Evolutionary conservation across 2,113 vertebrate species (phyloP), one percentile per base, ranked within the genome.

Genomic region (Eretmodus cyanostictus): DNA sequence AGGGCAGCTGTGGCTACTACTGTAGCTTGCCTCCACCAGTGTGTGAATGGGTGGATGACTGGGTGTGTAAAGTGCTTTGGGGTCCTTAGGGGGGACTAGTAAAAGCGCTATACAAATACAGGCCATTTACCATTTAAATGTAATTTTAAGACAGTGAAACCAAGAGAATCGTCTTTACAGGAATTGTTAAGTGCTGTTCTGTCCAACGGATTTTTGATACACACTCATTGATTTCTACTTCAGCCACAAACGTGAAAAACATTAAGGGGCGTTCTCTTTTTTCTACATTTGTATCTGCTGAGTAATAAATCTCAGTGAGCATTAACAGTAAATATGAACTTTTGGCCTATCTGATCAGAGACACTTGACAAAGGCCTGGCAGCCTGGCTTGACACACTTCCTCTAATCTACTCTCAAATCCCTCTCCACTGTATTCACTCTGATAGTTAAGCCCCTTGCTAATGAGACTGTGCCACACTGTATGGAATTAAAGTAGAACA

Each of bases 341-440:
- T 63, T 42, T 87, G 47, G 81, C 49, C 87, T 53, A n/a, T 82
- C 68, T 89, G 76, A 92, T 93, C 86, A 88, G 71, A 91, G 36
- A 86, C 86, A 87, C 79, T 91, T 89, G 88, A 95, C 91, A 92
- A 86, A 91, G 81, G 59, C 87, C 86, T 89, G 89, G 90, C 92
- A 94, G 90, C 92, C 89, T 93, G 93, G 81, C 86, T 91, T 93
- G 91, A 93, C 92, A 94, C 91, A 93, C 91, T 94, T 93, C 81
- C 90, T 90, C 88, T 92, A 91, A 94, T 94, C 95, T 93, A 91
- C 94, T 94, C 93, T 93, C 82, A 81, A 94, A 94, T 93, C 91
- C 89, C 34, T 83, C 85, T 89, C 31, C 81, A 92, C 94, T 94
- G 92, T 92, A 92, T 95, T 94, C 92, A 91, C 81, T 89, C 82